These are phyloP conservation scores for Drosophila yakuba DNA, from an alignment of 1,140 invertebrate genomes.

Conservation along the genomic window DNA sequence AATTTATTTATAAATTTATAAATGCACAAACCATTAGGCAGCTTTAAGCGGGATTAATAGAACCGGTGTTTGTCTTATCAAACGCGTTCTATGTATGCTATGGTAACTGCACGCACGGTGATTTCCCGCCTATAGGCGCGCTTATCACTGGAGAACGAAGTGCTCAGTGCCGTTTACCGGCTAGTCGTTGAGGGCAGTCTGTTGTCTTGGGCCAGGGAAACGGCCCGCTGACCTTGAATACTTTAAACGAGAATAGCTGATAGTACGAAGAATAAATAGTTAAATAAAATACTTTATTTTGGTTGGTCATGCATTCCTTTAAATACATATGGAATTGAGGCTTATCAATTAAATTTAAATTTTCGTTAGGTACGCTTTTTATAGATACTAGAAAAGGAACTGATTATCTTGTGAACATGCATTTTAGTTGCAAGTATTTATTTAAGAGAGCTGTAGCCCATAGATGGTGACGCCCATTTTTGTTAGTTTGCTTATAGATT, in stretches of 20 bases:
- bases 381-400: not conserved
- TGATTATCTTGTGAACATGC: too few relatives aligned
- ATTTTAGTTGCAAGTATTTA: too few relatives aligned
- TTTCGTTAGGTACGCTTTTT: too few relatives aligned
- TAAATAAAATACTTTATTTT: not conserved
- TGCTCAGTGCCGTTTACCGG: constrained; percentile 26
- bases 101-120: constrained; percentile 4
- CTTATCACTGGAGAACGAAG: constrained; percentile 52
- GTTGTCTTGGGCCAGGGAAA: constrained; percentile 21
- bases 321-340: too few relatives aligned
- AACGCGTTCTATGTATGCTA: constrained; percentile 7
- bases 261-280: constrained; percentile 14
- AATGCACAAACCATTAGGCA: not conserved
- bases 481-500: too few relatives aligned
- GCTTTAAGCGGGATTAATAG: constrained; percentile 2
- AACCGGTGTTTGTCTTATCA: constrained; percentile 36
- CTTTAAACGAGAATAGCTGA: constrained; percentile 42
- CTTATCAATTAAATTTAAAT: too few relatives aligned
- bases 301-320: not conserved
- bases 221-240: constrained; percentile 68
- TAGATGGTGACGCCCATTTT: too few relatives aligned
- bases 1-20: too few relatives aligned
- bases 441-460: too few relatives aligned
- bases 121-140: constrained; percentile 20
- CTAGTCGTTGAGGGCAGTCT: not conserved